Evolutionary conservation across 1,140 invertebrate species (phyloP).

Genomic region (Atta cephalotes): DNA sequence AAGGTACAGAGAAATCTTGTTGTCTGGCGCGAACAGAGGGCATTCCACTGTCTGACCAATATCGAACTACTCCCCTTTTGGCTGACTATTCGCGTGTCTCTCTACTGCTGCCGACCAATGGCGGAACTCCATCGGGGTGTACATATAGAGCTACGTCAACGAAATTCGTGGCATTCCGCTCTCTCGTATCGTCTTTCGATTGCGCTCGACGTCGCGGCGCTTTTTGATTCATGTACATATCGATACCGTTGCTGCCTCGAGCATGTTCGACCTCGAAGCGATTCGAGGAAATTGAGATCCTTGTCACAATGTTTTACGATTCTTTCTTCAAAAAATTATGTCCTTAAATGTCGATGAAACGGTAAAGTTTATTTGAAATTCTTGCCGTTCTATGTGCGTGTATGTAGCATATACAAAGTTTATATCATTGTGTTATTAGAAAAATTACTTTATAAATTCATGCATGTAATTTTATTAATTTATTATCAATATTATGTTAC

Average conservation of each 20-base stretch:
- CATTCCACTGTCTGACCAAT: conserved; percentile 76
- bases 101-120: conserved; percentile 42
- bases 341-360: not conserved
- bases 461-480: not conserved
- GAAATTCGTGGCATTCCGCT: conserved; percentile 74
- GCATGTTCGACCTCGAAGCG: conserved; percentile 38
- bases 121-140: conserved; percentile 66
- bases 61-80: conserved; percentile 71
- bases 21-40: conserved; percentile 72
- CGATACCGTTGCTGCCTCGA: conserved; percentile 41
- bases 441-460: not conserved
- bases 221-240: conserved; percentile 68
- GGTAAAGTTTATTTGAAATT: not conserved
- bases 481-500: not conserved
- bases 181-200: conserved; percentile 66
- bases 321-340: conserved; percentile 40
- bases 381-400: not conserved
- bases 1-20: conserved; percentile 75
- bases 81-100: conserved; percentile 45
- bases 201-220: conserved; percentile 59
- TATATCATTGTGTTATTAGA: not conserved
- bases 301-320: conserved; percentile 60
- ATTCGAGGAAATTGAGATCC: conserved; percentile 61
- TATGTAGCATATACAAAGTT: not conserved
- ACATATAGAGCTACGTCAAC: conserved; percentile 63